A percentile compares a stretch with the other conserved stretches of the same genome.
phyloP scores from a whole-genome alignment of 35 echinoderm and acorn worm species.

The Heliocidaris tuberculata region DNA sequence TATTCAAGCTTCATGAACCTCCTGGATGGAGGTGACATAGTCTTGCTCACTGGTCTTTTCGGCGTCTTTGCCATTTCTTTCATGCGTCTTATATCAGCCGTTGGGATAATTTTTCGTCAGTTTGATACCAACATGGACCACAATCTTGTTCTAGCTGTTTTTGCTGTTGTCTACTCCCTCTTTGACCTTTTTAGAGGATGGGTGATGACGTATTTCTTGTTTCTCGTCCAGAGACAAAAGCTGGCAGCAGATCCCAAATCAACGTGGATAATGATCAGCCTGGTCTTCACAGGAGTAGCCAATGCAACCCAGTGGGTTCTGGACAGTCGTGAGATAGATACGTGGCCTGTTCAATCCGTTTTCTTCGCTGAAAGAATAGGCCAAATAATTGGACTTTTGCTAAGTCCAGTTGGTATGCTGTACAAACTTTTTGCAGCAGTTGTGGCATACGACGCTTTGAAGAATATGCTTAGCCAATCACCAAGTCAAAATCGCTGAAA shows the following conservation, averaged over 20 bases:
- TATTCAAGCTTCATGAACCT: background rate
- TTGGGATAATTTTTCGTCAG: background rate
- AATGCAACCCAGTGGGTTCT: background rate
- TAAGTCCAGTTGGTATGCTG: background rate
- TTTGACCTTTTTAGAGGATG: background rate
- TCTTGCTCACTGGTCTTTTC: background rate
- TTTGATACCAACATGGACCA: background rate
- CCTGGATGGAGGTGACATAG: slow-evolving; percentile 1
- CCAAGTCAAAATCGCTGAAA: background rate
- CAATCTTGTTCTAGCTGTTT: background rate
- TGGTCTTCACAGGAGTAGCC: background rate
- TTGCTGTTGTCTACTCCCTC: slow-evolving; percentile 5
- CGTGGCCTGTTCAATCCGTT: background rate
- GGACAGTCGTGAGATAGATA: slow-evolving; percentile 19
- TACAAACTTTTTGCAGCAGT: background rate
- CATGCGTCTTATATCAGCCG: background rate
- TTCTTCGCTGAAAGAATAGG: background rate
- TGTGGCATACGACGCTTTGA: slow-evolving; percentile 4
- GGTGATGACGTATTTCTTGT: background rate
- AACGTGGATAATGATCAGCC: background rate
- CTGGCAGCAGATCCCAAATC: background rate
- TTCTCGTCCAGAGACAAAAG: background rate
- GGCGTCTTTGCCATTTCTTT: background rate
- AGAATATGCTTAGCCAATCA: background rate
- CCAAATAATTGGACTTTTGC: background rate